A percentile compares a stretch with the other conserved stretches of the same genome.
phyloP scores from a whole-genome alignment of 2,888 invertebrate species.

The Seira ritae region DNA sequence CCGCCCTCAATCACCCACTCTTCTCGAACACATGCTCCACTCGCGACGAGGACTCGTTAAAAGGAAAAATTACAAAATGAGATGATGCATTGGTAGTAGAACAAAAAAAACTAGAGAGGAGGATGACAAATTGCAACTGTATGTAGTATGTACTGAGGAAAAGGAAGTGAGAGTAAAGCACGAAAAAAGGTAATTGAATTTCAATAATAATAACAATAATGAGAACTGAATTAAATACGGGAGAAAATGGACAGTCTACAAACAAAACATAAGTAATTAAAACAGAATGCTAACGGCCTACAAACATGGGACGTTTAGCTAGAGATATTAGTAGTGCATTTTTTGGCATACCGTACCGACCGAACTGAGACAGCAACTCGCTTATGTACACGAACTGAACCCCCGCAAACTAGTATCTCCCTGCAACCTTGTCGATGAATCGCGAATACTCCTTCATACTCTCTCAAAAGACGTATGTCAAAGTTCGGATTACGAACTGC shows the following conservation, averaged over 20 bases:
- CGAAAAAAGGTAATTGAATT: background rate
- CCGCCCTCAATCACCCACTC: too few species aligned
- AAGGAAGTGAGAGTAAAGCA: background rate
- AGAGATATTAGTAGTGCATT: constrained; percentile 48
- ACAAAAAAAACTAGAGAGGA: too few species aligned
- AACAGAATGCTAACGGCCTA: constrained; percentile 34
- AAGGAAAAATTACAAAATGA: too few species aligned
- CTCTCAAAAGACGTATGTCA: constrained; percentile 3
- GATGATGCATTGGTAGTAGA: too few species aligned
- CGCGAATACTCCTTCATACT: constrained; percentile 53
- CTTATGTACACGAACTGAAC: constrained; percentile 55
- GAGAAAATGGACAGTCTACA: background rate
- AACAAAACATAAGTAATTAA: constrained; percentile 37
- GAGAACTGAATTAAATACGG: constrained; percentile 1
- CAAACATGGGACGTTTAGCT: constrained; percentile 25
- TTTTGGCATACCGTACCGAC: constrained; percentile 47
- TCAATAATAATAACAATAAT: background rate
- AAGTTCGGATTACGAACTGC: constrained; percentile 55
- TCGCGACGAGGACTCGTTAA: too few species aligned
- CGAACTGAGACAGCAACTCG: constrained; percentile 46
- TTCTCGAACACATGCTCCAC: too few species aligned
- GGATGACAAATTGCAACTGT: too few species aligned
- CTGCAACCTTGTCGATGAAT: constrained; percentile 49
- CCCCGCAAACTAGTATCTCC: constrained; percentile 42
- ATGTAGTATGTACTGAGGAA: background rate